A percentile compares a stretch with the other conserved stretches of the same genome.
Evolutionary conservation across 2,113 vertebrate species (phyloP).

Genomic region (Himantopus leucocephalus): DNA sequence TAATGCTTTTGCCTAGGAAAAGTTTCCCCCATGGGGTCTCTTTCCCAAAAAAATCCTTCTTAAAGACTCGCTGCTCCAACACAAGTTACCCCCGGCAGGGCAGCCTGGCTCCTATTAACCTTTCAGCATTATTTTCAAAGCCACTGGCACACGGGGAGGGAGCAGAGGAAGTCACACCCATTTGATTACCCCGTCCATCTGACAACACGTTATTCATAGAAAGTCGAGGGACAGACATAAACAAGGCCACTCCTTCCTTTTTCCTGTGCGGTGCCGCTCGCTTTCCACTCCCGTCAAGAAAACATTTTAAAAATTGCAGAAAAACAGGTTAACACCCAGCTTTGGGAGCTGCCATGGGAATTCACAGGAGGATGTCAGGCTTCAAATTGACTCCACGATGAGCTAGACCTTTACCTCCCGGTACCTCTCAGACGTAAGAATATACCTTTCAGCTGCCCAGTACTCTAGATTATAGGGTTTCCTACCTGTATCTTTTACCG

Average conservation of each 20-base stretch:
- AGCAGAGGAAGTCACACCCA: slow-evolving; percentile 35
- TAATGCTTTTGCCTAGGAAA: not conserved
- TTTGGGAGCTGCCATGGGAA: not conserved
- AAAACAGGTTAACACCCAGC: slow-evolving; percentile 14
- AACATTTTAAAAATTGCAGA: not conserved
- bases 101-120: not conserved
- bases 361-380: not conserved
- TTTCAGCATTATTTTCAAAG: not conserved
- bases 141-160: not conserved
- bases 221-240: not conserved
- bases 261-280: not conserved
- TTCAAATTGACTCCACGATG: fast-evolving
- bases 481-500: not conserved
- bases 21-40: not conserved
- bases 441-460: not conserved
- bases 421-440: not conserved
- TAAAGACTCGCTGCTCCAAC: not conserved
- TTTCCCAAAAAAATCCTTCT: not conserved
- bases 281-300: not conserved
- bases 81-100: not conserved
- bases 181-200: not conserved
- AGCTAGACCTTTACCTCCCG: not conserved
- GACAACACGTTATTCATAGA: not conserved
- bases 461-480: not conserved
- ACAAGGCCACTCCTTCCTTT: slow-evolving; percentile 15